Evolutionary conservation across 2,888 invertebrate species (phyloP), one percentile per base, ranked within the genome.

Genomic region (Parapristionchus giblindavisi): DNA sequence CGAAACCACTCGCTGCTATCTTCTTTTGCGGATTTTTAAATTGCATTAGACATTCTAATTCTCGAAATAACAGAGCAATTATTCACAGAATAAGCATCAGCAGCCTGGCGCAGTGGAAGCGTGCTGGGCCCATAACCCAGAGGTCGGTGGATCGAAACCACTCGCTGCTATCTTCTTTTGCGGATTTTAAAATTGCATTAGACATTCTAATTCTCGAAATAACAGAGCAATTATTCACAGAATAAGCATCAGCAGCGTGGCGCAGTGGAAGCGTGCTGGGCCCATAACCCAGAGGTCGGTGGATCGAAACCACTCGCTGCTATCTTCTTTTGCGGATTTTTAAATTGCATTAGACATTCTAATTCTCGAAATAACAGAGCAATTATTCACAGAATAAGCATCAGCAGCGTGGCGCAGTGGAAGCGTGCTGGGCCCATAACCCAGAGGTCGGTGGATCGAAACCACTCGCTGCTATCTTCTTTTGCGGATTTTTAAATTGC

Each of bases 231-330:
- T n/a, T n/a, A n/a, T n/a, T n/a, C n/a, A n/a, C n/a, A n/a, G n/a
- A n/a, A n/a, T n/a, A n/a, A n/a, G n/a, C 48, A 54, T 71, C 76
- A 92, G 92, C 92, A 92, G 92, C 92, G 92, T 92, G 92, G 92
- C 92, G 92, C 92, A 92, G 92, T 92, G 92, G 92, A 87, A 92
- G 92, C 92, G 92, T 92, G 92, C 92, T 92, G 92, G 92, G 92
- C 92, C 92, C 92, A 92, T 92, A 92, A 92, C 92, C 93, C 93
- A 93, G 93, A 93, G 93, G 92, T 93, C 93, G 93, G 93, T 93
- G 83, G 87, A 88, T 88, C 87, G 87, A 88, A 88, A 88, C 87
- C 84, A 85, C 85, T 73, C 73, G 52, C 56, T 34, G 48, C 75
- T 38, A 38, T 1, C 8, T 48, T 24, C 14, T 48, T 66, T 66